These are phyloP conservation scores for Deilephila porcellus DNA, from an alignment of 2,888 invertebrate species.

Conservation along the genomic window DNA sequence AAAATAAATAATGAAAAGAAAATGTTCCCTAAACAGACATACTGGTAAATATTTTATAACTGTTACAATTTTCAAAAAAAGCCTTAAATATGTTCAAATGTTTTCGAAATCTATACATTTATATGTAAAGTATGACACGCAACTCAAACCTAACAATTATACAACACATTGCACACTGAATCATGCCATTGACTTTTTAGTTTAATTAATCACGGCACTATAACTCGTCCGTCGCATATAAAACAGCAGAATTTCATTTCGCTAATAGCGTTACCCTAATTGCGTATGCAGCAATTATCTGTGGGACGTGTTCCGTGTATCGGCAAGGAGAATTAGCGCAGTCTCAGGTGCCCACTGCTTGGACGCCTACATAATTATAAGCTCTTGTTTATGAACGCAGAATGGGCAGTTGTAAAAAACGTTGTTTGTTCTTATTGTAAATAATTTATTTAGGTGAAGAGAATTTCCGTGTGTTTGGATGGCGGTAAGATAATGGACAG, in stretches of 20 bases:
- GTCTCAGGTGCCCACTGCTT: slow-evolving; percentile 56
- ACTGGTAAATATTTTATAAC: too few relatives aligned
- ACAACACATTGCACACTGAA: slow-evolving; percentile 51
- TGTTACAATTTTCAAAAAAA: too few relatives aligned
- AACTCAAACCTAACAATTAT: background rate
- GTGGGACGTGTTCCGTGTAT: slow-evolving; percentile 64
- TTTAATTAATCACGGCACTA: slow-evolving; percentile 67
- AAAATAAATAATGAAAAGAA: too few relatives aligned
- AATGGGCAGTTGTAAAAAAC: background rate
- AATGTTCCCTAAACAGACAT: too few relatives aligned
- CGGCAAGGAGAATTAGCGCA: slow-evolving; percentile 62
- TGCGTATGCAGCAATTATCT: slow-evolving; percentile 70
- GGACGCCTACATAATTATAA: background rate
- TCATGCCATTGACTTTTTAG: slow-evolving; percentile 68
- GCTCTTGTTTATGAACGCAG: slow-evolving; percentile 2
- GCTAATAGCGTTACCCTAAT: slow-evolving; percentile 69
- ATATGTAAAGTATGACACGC: too few relatives aligned
- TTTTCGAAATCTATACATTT: too few relatives aligned
- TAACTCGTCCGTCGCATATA: slow-evolving; percentile 49
- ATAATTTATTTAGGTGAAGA: background rate
- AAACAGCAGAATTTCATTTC: slow-evolving; percentile 58
- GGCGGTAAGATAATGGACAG: too few relatives aligned
- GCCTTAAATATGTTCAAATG: too few relatives aligned
- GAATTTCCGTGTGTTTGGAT: too few relatives aligned
- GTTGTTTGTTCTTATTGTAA: background rate